These are phyloP conservation scores for Porites divaricata DNA, from an alignment of 92 coral and sea anemone genomes.

Conservation along the genomic window DNA sequence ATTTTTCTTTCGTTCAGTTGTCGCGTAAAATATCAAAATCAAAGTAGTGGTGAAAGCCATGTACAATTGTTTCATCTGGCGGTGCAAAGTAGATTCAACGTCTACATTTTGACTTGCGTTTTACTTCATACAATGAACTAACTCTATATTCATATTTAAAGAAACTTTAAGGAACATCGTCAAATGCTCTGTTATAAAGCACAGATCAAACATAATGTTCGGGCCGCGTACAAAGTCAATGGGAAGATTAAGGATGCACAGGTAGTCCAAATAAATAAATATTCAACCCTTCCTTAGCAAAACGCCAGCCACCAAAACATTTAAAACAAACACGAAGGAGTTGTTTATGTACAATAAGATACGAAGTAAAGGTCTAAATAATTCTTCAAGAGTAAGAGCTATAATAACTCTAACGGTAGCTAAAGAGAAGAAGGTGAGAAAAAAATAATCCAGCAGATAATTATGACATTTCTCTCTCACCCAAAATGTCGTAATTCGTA, in stretches of 20 bases:
- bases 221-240: not conserved
- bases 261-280: not conserved
- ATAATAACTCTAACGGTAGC: not conserved
- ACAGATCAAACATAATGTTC: no score
- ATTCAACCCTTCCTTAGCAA: not conserved
- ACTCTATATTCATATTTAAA: not conserved
- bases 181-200: not conserved
- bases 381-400: no score
- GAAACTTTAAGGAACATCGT: not conserved
- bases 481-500: conserved; percentile 39
- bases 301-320: not conserved
- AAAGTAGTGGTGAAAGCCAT: no score
- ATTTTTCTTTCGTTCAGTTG: no score
- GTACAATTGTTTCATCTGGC: not conserved
- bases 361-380: not conserved
- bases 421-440: not conserved
- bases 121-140: no score
- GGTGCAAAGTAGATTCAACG: not conserved
- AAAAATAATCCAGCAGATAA: not conserved
- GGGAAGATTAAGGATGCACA: not conserved
- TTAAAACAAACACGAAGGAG: not conserved
- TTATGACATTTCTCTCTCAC: conserved; percentile 23
- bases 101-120: not conserved
- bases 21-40: no score
- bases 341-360: not conserved